A percentile compares a stretch with the other conserved stretches of the same genome.
Conservation (phyloP, 64 coral and sea anemone species). For the Montipora foliosa region DNA sequence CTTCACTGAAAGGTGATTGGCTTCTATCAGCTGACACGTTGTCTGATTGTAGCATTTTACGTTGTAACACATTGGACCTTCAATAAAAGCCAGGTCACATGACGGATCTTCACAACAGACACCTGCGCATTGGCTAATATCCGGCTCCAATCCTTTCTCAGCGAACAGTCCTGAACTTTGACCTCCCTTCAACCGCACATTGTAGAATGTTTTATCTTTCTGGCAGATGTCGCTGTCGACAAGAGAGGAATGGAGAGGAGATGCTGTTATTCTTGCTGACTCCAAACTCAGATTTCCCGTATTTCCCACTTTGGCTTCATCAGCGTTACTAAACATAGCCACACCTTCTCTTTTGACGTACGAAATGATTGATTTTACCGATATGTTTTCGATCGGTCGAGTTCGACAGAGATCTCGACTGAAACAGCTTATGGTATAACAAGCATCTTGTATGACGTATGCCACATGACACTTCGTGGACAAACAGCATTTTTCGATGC, state of each 20-base stretch:
- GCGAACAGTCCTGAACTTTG: constrained; percentile 78
- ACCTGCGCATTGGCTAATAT: constrained; percentile 65
- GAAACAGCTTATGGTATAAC: constrained; percentile 86
- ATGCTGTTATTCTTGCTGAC: neutral
- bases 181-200: constrained; percentile 83
- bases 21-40: constrained; percentile 73
- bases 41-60: constrained; percentile 80
- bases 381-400: constrained; percentile 59
- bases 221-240: constrained; percentile 39
- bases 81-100: constrained; percentile 92
- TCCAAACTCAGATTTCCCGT: neutral
- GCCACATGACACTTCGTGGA: constrained; percentile 72
- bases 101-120: constrained; percentile 85
- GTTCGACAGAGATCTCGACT: constrained; percentile 87
- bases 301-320: constrained; percentile 55
- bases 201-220: constrained; percentile 68
- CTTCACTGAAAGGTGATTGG: constrained; percentile 69
- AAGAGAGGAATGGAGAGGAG: neutral
- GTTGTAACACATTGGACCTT: constrained; percentile 84
- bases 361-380: constrained; percentile 64
- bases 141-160: constrained; percentile 62
- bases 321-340: constrained; percentile 66
- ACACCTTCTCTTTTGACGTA: constrained; percentile 79
- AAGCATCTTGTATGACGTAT: constrained; percentile 78
- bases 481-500: constrained; percentile 83